Conservation (phyloP, 2,888 invertebrate species). For the Carcina quercana region DNA sequence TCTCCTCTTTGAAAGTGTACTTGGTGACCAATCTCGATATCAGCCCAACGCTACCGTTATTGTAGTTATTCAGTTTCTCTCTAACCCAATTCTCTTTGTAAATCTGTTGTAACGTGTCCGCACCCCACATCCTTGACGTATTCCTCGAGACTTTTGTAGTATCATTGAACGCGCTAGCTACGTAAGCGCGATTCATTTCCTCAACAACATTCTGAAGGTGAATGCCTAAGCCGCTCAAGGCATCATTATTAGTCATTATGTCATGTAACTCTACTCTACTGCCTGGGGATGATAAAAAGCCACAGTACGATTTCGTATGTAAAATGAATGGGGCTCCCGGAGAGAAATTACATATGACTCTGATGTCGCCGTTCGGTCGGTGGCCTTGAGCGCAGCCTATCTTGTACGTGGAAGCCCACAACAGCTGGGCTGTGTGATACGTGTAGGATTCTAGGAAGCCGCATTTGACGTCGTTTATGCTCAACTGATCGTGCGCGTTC, state of each 20-base stretch:
- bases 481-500: constrained; percentile 38
- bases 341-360: constrained; percentile 56
- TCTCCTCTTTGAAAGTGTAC: constrained; percentile 42
- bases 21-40: constrained; percentile 45
- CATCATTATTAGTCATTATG: constrained; percentile 21
- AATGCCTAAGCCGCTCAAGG: constrained; percentile 31
- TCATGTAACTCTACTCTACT: no score
- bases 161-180: not conserved
- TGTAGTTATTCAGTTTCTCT: constrained; percentile 16
- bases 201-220: constrained; percentile 13
- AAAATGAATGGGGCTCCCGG: constrained; percentile 55
- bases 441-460: constrained; percentile 42
- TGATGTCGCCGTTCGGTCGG: constrained; percentile 35
- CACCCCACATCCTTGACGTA: constrained; percentile 24
- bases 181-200: not conserved
- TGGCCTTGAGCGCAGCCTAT: constrained; percentile 55
- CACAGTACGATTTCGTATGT: constrained; percentile 44
- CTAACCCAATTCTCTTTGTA: constrained; percentile 36
- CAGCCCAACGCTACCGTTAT: constrained; percentile 41
- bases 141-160: not conserved
- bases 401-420: constrained; percentile 57
- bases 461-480: constrained; percentile 42
- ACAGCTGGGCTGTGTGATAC: constrained; percentile 45
- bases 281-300: constrained; percentile 39
- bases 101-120: constrained; percentile 34